These are phyloP conservation scores for Pseudolaguvia tuberculata DNA, from an alignment of 2,113 vertebrate genomes.

Conservation along the genomic window DNA sequence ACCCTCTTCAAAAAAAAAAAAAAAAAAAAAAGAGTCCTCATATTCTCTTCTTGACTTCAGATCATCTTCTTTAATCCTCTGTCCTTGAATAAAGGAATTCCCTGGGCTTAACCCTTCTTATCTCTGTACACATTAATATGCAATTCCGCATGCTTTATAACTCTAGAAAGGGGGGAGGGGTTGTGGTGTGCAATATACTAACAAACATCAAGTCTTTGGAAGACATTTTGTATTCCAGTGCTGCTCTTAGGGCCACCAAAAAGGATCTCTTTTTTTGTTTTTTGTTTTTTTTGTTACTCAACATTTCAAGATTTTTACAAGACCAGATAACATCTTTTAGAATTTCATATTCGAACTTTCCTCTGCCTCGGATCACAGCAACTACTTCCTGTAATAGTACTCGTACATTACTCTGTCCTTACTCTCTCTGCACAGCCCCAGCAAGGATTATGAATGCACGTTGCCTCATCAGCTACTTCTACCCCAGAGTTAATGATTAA, in stretches of 20 bases:
- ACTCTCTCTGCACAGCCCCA: neutral
- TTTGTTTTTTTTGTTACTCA: constrained; percentile 23
- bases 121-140: constrained; percentile 50
- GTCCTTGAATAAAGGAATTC: constrained; percentile 54
- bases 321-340: neutral
- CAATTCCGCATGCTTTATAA: constrained; percentile 39
- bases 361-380: constrained; percentile 21
- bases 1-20: constrained; percentile 15
- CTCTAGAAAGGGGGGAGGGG: constrained; percentile 11
- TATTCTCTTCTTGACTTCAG: constrained; percentile 23
- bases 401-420: constrained; percentile 5
- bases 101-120: constrained; percentile 22
- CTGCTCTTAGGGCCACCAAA: neutral
- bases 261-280: neutral
- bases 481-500: neutral
- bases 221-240: neutral
- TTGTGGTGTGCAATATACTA: neutral
- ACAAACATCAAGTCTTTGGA: neutral
- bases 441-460: constrained; percentile 24
- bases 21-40: neutral
- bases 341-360: constrained; percentile 26
- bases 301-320: constrained; percentile 20
- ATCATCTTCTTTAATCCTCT: constrained; percentile 32
- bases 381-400: constrained; percentile 31
- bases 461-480: constrained; percentile 22